phyloP scores from a whole-genome alignment of 1,140 invertebrate genomes.

The Penaeus vannamei region DNA sequence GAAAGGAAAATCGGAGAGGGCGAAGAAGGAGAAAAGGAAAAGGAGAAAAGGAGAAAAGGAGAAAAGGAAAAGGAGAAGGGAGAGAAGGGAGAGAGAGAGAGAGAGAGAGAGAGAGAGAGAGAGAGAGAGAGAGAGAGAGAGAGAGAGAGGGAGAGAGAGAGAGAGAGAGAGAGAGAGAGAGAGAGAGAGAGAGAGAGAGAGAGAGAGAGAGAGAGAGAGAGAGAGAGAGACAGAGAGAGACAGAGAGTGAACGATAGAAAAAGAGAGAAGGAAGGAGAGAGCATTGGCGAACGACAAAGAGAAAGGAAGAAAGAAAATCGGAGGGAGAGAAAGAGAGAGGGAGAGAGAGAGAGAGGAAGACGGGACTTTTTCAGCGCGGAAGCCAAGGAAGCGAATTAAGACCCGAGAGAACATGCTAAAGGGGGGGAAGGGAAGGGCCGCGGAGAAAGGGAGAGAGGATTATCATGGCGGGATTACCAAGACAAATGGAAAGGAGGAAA shows the following conservation, averaged over 20 bases:
- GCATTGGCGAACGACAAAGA: background rate
- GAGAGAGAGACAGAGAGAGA: background rate
- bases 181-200: background rate
- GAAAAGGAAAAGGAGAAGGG: background rate
- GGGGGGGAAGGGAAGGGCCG: too few species aligned
- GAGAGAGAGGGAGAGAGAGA: background rate
- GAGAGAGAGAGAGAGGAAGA: background rate
- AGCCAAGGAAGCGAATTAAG: too few species aligned
- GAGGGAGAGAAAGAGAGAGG: background rate
- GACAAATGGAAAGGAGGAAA: too few species aligned
- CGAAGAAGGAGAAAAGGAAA: background rate
- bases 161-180: background rate
- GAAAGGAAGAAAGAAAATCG: background rate
- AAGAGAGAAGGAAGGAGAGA: background rate
- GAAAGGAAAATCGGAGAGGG: slow-evolving; percentile 6
- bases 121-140: background rate
- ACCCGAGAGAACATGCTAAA: too few species aligned
- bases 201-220: background rate
- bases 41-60: background rate
- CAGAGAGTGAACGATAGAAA: background rate
- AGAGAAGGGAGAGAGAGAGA: background rate
- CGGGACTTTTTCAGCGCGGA: too few species aligned
- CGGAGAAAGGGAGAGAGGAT: too few species aligned
- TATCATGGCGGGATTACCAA: too few species aligned
- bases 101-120: background rate